These are phyloP conservation scores for Rhingia campestris DNA, from an alignment of 2,888 invertebrate species.

Conservation along the genomic window DNA sequence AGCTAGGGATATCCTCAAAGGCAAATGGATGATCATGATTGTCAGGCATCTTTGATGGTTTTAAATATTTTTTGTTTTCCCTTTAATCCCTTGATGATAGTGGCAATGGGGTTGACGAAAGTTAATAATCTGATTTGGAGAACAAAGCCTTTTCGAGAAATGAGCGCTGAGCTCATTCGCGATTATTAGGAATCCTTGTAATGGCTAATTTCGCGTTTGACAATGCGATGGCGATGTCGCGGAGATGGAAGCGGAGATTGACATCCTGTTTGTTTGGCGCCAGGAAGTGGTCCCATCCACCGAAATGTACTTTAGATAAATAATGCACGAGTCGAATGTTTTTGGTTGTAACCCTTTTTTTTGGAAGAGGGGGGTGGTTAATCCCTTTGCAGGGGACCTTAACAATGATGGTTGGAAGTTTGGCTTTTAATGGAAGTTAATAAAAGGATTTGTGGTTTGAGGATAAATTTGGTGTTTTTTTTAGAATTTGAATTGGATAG, in stretches of 20 bases:
- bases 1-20: slow-evolving; percentile 21
- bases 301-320: slow-evolving; percentile 63
- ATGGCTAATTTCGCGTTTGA: slow-evolving; percentile 71
- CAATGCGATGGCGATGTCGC: slow-evolving; percentile 17
- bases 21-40: slow-evolving; percentile 58
- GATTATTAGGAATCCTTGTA: slow-evolving; percentile 65
- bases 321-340: slow-evolving; percentile 62
- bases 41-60: slow-evolving; percentile 63
- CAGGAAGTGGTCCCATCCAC: slow-evolving; percentile 41
- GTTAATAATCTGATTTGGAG: slow-evolving; percentile 72
- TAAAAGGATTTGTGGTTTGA: slow-evolving; percentile 42
- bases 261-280: slow-evolving; percentile 72
- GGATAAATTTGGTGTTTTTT: slow-evolving; percentile 31
- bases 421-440: slow-evolving; percentile 63
- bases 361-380: slow-evolving; percentile 12
- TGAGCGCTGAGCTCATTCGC: slow-evolving; percentile 27
- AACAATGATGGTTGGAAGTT: slow-evolving; percentile 19
- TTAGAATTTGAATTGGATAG: slow-evolving; percentile 58
- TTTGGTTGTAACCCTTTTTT: slow-evolving; percentile 60
- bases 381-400: slow-evolving; percentile 34
- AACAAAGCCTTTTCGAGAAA: slow-evolving; percentile 48
- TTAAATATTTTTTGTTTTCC: slow-evolving; percentile 30
- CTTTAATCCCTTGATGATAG: slow-evolving; percentile 51
- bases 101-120: slow-evolving; percentile 56
- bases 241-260: slow-evolving; percentile 50